These are phyloP conservation scores for Semnornis frantzii DNA, from an alignment of 2,113 vertebrate genomes.

Conservation along the genomic window DNA sequence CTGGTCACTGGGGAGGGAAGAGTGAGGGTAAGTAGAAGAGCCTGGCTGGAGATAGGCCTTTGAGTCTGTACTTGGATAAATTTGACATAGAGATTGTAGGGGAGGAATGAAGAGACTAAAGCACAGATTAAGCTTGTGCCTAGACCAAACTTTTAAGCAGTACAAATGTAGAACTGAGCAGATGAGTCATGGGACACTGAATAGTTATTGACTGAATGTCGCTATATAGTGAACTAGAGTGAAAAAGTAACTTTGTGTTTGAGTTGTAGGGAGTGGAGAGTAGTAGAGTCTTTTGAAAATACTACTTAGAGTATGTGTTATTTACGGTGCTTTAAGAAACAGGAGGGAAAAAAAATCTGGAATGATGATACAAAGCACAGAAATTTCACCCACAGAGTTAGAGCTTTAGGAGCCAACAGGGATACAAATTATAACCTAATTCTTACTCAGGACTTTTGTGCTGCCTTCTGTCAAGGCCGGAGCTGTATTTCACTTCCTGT, in stretches of 20 bases:
- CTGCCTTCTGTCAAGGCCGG: not conserved
- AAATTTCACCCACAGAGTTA: not conserved
- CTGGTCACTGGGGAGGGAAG: not conserved
- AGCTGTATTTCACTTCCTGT: not conserved
- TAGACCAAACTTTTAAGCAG: not conserved
- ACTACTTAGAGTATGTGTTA: not conserved
- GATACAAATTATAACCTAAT: fast-evolving
- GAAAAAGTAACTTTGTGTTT: not conserved
- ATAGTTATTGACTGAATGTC: not conserved
- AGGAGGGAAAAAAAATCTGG: fast-evolving
- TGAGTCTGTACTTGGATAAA: not conserved
- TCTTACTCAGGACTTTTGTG: not conserved
- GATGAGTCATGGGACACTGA: not conserved
- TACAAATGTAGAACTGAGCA: not conserved
- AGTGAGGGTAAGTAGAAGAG: not conserved
- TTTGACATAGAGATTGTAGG: not conserved
- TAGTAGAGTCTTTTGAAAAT: not conserved
- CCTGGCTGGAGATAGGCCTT: not conserved
- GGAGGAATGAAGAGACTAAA: not conserved
- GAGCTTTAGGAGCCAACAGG: not conserved
- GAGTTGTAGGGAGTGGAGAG: not conserved
- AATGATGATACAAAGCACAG: not conserved
- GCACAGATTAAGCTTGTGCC: not conserved
- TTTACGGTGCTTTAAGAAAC: not conserved
- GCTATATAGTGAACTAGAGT: not conserved